Evolutionary conservation across 2,888 invertebrate genomes (phyloP).

Genomic region (Pristionchus japonicus): DNA sequence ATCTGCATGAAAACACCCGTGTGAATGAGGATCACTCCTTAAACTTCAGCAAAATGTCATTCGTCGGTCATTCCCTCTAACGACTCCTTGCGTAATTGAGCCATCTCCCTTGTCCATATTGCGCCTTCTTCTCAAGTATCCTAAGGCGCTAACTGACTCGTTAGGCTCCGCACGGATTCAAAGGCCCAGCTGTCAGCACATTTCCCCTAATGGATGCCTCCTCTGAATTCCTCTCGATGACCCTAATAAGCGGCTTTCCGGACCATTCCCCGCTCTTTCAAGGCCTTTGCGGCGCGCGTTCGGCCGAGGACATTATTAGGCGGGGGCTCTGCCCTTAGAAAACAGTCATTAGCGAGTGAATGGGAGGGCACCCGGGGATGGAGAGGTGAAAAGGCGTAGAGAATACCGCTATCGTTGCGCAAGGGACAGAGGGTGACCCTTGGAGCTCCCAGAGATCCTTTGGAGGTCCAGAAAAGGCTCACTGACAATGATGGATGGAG

Average conservation of each 20-base stretch:
- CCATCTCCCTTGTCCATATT: not conserved
- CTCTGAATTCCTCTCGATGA: constrained; percentile 14
- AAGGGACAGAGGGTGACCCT: not conserved
- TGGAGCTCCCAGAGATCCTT: too few species aligned
- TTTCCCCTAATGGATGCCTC: constrained; percentile 1
- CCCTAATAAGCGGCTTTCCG: constrained; percentile 30
- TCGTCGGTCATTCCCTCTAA: not conserved
- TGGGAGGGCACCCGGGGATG: not conserved
- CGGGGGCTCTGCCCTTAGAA: not conserved
- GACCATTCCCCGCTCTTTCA: constrained; percentile 3
- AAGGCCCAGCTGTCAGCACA: not conserved
- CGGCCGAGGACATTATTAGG: constrained; percentile 31
- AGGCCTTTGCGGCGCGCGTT: not conserved
- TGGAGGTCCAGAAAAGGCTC: not conserved
- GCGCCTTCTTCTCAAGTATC: not conserved
- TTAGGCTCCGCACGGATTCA: not conserved
- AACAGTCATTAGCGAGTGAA: constrained; percentile 21
- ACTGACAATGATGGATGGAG: constrained; percentile 35
- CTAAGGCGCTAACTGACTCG: constrained; percentile 18
- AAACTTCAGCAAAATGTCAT: not conserved
- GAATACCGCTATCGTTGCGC: not conserved
- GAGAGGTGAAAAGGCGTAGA: not conserved
- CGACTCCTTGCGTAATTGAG: not conserved
- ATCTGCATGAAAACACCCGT: too few species aligned
- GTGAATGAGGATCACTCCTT: too few species aligned